Conservation (phyloP, 1,140 invertebrate species). For the Trachelipus rathkii region DNA sequence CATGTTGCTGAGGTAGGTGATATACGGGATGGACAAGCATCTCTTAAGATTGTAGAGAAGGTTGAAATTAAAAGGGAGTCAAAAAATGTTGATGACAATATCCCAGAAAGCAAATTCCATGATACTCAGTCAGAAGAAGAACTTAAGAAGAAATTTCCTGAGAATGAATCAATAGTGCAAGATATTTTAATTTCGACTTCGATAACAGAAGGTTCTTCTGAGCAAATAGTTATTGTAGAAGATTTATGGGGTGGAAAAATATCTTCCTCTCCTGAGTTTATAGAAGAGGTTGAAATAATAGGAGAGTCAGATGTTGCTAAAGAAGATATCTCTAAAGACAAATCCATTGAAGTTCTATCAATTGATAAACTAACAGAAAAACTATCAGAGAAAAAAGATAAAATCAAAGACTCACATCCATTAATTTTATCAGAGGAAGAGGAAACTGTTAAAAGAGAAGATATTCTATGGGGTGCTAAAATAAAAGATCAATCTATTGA, state of each 20-base stretch:
- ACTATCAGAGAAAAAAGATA: background rate
- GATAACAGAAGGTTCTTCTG: too few species aligned
- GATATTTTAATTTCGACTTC: too few species aligned
- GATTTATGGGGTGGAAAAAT: background rate
- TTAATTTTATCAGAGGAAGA: background rate
- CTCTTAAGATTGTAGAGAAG: too few species aligned
- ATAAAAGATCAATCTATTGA: background rate
- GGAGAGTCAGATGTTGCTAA: background rate
- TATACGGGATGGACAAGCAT: too few species aligned
- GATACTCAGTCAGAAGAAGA: too few species aligned
- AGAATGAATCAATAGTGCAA: too few species aligned
- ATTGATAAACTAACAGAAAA: background rate
- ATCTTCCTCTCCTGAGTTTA: background rate
- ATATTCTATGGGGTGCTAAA: background rate
- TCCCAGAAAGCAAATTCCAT: too few species aligned
- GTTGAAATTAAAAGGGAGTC: too few species aligned
- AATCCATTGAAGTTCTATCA: background rate
- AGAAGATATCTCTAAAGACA: background rate
- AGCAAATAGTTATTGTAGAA: background rate
- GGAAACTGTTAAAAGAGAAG: background rate
- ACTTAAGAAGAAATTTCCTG: too few species aligned
- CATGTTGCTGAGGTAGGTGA: too few species aligned
- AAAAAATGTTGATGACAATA: too few species aligned
- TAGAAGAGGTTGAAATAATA: background rate
- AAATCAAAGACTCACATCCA: background rate